Evolutionary conservation across 2,888 invertebrate species (phyloP).

Genomic region (Dyspetes luteomarginatus): DNA sequence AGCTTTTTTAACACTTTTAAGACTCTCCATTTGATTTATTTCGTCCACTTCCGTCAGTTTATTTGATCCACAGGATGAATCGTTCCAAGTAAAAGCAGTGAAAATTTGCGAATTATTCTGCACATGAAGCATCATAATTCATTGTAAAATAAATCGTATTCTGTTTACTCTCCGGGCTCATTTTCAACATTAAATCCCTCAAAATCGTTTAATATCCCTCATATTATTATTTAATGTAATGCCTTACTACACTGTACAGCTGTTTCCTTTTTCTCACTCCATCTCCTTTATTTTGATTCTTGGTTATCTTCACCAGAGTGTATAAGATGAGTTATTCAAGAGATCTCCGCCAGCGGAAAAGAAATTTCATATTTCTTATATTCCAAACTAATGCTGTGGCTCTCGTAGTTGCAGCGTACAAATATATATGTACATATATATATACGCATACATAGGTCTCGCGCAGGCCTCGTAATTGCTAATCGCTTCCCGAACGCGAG

Average conservation of each 20-base stretch:
- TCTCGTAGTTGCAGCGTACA: constrained; percentile 4
- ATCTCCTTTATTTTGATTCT: constrained; percentile 23
- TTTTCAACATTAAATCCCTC: constrained; percentile 20
- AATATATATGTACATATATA: not conserved
- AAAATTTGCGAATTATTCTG: constrained; percentile 31
- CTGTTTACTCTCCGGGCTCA: not conserved
- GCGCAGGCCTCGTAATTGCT: constrained; percentile 72
- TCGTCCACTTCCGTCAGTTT: no score
- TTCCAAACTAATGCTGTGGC: constrained; percentile 21
- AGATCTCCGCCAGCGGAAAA: not conserved
- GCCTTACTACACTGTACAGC: constrained; percentile 11
- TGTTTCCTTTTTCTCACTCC: not conserved
- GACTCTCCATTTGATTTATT: no score
- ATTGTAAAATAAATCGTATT: constrained; percentile 31
- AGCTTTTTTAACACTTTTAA: no score
- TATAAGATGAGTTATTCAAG: constrained; percentile 3
- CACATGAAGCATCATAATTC: constrained; percentile 11
- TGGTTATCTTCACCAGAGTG: not conserved
- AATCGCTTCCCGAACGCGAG: constrained; percentile 69
- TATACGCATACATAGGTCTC: constrained; percentile 49
- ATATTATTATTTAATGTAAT: constrained; percentile 36
- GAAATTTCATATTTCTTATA: constrained; percentile 35
- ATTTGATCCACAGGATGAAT: not conserved
- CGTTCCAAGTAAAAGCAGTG: constrained; percentile 14
- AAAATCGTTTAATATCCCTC: constrained; percentile 21